phyloP scores from a whole-genome alignment of 2,888 invertebrate species.

The Drosophila anomalata region DNA sequence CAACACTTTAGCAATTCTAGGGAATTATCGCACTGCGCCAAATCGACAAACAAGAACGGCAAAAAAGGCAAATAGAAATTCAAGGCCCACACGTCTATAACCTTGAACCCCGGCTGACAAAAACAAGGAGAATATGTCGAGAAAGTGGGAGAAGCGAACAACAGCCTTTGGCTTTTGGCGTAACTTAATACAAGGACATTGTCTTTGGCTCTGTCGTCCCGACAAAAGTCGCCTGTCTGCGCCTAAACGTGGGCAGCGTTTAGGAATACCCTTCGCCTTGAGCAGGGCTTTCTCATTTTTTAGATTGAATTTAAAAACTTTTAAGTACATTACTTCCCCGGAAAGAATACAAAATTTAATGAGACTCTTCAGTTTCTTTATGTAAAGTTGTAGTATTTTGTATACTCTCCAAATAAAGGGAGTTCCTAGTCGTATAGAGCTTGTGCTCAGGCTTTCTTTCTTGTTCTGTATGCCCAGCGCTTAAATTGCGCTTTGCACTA shows the following conservation, averaged over 20 bases:
- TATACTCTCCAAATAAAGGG: neutral
- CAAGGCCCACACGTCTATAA: slow-evolving; percentile 58
- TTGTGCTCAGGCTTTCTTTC: neutral
- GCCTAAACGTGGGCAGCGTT: slow-evolving; percentile 42
- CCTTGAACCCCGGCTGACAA: slow-evolving; percentile 64
- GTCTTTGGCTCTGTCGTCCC: slow-evolving; percentile 23
- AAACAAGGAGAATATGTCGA: slow-evolving; percentile 1
- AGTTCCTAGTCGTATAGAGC: neutral
- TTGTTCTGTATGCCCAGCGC: slow-evolving; percentile 37
- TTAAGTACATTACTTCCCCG: neutral
- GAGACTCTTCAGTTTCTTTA: too few relatives aligned
- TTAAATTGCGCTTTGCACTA: slow-evolving; percentile 77
- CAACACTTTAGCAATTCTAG: slow-evolving; percentile 27
- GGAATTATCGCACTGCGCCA: slow-evolving; percentile 51
- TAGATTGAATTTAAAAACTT: neutral
- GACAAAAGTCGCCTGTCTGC: slow-evolving; percentile 32
- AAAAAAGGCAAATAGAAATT: slow-evolving; percentile 24
- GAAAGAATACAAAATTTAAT: neutral
- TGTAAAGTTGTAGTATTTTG: neutral
- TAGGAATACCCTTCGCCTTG: neutral
- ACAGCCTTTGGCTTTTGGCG: slow-evolving; percentile 55
- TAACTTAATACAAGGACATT: slow-evolving; percentile 62
- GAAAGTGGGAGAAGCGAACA: slow-evolving; percentile 28
- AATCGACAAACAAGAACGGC: slow-evolving; percentile 34
- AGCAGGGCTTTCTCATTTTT: neutral